Conservation (phyloP, 2,797 vertebrate species). For the Falco rusticolus region DNA sequence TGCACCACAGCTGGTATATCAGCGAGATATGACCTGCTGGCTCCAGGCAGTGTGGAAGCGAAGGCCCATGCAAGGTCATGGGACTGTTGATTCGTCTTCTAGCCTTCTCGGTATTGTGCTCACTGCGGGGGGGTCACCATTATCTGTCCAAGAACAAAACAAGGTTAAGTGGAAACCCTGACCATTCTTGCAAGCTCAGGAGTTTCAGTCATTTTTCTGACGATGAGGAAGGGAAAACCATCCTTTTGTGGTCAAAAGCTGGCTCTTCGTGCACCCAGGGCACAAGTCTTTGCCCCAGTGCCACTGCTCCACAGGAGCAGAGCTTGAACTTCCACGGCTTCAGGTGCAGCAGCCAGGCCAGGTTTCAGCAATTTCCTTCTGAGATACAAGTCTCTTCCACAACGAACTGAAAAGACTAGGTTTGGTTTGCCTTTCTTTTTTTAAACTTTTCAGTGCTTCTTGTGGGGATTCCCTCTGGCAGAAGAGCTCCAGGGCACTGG, state of each 20-base stretch:
- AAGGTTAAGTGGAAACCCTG: neutral
- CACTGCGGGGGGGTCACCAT: neutral
- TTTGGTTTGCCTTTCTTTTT: neutral
- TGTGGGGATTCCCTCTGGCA: neutral
- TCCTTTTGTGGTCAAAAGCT: neutral
- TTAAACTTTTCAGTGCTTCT: neutral
- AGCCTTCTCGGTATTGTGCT: neutral
- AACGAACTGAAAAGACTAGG: neutral
- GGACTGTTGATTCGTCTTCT: neutral
- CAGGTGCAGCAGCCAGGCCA: neutral
- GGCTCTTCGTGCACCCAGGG: neutral
- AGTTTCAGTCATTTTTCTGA: neutral
- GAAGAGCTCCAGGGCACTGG: neutral
- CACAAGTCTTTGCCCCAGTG: neutral
- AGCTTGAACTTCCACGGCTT: neutral
- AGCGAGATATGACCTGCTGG: neutral
- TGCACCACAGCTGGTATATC: neutral
- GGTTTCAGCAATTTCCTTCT: neutral
- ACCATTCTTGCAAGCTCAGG: neutral
- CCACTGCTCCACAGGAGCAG: neutral
- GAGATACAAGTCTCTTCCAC: neutral
- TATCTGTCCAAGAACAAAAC: neutral
- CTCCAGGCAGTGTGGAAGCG: neutral
- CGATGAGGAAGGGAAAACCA: neutral
- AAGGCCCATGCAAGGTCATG: fast-evolving